Evolutionary conservation across 2,888 invertebrate species (phyloP).

Genomic region (Leucania comma): DNA sequence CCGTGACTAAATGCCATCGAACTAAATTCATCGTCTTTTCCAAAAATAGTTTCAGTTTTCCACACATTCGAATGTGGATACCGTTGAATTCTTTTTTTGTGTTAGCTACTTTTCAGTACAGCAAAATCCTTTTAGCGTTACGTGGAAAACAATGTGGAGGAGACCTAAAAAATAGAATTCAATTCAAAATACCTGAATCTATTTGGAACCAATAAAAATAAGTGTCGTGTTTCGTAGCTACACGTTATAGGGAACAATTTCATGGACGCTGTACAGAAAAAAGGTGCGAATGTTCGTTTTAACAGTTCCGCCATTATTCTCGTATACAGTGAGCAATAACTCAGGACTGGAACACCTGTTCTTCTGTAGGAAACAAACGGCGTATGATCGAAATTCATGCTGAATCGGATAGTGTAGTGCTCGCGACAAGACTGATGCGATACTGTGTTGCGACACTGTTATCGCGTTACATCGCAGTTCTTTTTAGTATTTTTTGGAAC

Average conservation of each 20-base stretch:
- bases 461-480: constrained; percentile 7
- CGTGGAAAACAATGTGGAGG: constrained; percentile 29
- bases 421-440: constrained; percentile 58
- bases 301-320: constrained; percentile 74
- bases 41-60: neutral
- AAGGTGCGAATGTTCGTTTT: constrained; percentile 54
- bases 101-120: constrained; percentile 26
- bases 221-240: constrained; percentile 12
- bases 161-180: constrained; percentile 25
- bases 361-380: constrained; percentile 71
- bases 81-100: constrained; percentile 4
- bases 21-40: neutral
- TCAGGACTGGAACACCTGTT: constrained; percentile 77
- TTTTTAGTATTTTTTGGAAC: constrained; percentile 32
- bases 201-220: constrained; percentile 38
- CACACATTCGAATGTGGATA: neutral
- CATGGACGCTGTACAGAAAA: constrained; percentile 44
- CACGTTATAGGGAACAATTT: constrained; percentile 27
- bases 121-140: constrained; percentile 54
- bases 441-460: constrained; percentile 37
- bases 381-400: constrained; percentile 63
- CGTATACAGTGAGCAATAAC: constrained; percentile 74
- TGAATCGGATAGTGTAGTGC: constrained; percentile 51
- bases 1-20: neutral
- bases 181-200: constrained; percentile 21